phyloP scores from a whole-genome alignment of 1,140 invertebrate genomes.

The Melanaphis sacchari region DNA sequence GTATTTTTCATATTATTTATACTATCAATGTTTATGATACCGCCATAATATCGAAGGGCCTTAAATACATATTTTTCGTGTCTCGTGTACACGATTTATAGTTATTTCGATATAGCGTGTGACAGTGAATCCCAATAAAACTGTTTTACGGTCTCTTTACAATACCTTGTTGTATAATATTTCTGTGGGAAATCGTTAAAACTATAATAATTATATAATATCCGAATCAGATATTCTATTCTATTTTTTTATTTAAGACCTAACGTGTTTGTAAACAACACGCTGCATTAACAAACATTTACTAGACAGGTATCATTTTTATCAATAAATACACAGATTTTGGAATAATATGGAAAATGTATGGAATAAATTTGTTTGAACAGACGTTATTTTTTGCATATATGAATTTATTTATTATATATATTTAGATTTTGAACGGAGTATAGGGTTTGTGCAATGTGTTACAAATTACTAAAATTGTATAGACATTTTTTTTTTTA shows the following conservation, averaged over 20 bases:
- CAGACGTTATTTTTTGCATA: background rate
- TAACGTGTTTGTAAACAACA: background rate
- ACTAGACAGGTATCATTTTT: background rate
- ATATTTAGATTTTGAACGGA: background rate
- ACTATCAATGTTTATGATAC: background rate
- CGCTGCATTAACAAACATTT: background rate
- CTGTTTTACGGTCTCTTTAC: background rate
- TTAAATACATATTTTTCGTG: background rate
- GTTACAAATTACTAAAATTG: background rate
- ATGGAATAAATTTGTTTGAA: background rate
- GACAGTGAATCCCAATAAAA: slow-evolving; percentile 12
- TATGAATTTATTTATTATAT: too few relatives aligned
- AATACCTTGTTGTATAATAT: background rate
- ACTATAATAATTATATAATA: background rate
- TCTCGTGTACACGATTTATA: background rate
- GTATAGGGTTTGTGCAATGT: background rate
- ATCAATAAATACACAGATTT: background rate
- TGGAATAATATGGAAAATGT: background rate
- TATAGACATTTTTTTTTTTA: background rate
- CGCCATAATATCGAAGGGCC: background rate
- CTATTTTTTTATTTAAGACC: background rate
- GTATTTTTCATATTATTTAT: background rate
- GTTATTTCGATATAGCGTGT: background rate
- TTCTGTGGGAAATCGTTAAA: slow-evolving; percentile 10
- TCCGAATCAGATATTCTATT: background rate